These are phyloP conservation scores for Knipowitschia caucasica DNA, from an alignment of 2,797 vertebrate species.

Conservation along the genomic window DNA sequence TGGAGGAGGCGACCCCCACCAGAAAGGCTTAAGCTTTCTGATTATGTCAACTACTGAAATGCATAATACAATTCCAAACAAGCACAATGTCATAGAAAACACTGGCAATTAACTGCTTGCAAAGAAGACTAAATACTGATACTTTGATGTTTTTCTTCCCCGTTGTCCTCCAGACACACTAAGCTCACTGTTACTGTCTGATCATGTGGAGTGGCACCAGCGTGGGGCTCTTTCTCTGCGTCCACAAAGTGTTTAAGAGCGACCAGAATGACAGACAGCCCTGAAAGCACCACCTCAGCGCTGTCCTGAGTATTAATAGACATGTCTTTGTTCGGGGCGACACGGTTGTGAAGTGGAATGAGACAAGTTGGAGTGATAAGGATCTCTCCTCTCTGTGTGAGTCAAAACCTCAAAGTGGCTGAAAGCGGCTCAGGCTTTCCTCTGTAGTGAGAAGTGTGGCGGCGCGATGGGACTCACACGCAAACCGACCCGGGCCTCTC, in stretches of 20 bases:
- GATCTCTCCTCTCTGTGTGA: conserved; percentile 64
- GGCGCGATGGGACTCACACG: conserved; percentile 36
- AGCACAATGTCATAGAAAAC: not conserved
- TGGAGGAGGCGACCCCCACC: no score
- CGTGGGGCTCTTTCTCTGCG: conserved; percentile 18
- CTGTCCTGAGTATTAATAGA: conserved; percentile 65
- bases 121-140: not conserved
- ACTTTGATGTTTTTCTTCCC: not conserved
- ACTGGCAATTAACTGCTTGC: not conserved
- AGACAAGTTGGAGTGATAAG: conserved; percentile 64
- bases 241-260: conserved; percentile 37
- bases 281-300: conserved; percentile 48
- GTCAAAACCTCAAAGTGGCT: conserved; percentile 70
- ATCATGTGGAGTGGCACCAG: conserved; percentile 47
- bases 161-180: conserved; percentile 38
- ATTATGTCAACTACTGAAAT: no score
- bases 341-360: conserved; percentile 62
- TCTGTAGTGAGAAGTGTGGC: conserved; percentile 56
- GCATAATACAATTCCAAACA: not conserved
- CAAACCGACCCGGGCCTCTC: conserved; percentile 49
- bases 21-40: no score
- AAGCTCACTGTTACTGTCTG: conserved; percentile 32
- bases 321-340: conserved; percentile 68
- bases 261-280: conserved; percentile 49
- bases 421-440: conserved; percentile 52